phyloP scores from a whole-genome alignment of 1,140 invertebrate genomes.

The Radopholus similis region DNA sequence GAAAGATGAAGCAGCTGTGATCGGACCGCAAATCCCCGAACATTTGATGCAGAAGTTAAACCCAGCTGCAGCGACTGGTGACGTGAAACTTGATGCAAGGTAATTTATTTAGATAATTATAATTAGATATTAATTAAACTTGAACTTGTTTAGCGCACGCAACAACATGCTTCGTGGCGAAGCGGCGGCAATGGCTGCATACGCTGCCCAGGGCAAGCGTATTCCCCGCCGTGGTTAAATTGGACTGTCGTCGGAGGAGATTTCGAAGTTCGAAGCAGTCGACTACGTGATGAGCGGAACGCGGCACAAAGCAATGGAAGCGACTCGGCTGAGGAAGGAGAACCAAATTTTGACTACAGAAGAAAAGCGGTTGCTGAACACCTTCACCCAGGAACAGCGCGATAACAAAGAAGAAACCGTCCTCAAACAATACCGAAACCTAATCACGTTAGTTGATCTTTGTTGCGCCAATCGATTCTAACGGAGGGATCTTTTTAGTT shows the following conservation, averaged over 20 bases:
- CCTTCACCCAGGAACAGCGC: constrained; percentile 96
- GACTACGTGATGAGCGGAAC: constrained; percentile 97
- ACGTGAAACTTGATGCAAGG: constrained; percentile 40
- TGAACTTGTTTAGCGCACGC: constrained; percentile 66
- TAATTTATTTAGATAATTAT: constrained; percentile 27
- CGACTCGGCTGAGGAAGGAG: constrained; percentile 95
- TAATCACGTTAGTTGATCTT: constrained; percentile 36
- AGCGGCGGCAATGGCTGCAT: constrained; percentile 95
- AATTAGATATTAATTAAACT: background rate
- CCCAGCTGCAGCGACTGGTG: constrained; percentile 1
- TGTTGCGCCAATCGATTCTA: too few species aligned
- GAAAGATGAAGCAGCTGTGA: constrained; percentile 48
- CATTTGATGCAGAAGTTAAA: constrained; percentile 38
- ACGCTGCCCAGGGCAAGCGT: constrained; percentile 94
- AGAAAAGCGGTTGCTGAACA: constrained; percentile 91
- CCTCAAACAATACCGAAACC: constrained; percentile 75
- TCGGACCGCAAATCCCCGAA: constrained; percentile 55
- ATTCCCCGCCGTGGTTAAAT: constrained; percentile 98
- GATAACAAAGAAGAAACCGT: constrained; percentile 92
- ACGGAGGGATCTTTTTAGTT: too few species aligned
- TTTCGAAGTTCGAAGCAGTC: constrained; percentile 84
- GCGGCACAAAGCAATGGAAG: constrained; percentile 97
- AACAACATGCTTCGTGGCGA: constrained; percentile 87
- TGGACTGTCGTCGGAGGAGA: constrained; percentile 91
- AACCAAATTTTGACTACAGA: constrained; percentile 96